A percentile compares a stretch with the other conserved stretches of the same genome.
Evolutionary conservation across 2,113 vertebrate genomes (phyloP).

Genomic region (Sciurus niger): DNA sequence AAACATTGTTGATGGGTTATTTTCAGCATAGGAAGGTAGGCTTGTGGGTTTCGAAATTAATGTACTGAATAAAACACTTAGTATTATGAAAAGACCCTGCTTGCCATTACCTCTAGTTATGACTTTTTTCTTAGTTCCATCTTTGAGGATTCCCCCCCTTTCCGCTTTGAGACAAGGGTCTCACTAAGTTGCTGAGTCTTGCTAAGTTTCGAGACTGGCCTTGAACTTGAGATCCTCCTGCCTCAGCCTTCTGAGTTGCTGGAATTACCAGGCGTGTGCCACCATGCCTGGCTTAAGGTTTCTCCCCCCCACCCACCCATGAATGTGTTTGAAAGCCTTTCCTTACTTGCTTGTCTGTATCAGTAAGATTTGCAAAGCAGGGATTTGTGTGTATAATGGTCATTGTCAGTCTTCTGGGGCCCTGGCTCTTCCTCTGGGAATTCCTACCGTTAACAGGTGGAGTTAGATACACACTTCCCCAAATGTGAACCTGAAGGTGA

Average conservation of each 20-base stretch:
- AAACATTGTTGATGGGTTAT: slow-evolving; percentile 50
- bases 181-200: no score
- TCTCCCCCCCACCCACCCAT: no score
- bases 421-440: background rate
- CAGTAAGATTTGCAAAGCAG: background rate
- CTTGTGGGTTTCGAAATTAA: slow-evolving; percentile 62
- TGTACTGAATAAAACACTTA: slow-evolving; percentile 1
- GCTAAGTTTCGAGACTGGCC: no score
- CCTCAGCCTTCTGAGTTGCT: no score
- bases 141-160: background rate
- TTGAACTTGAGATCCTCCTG: no score
- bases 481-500: background rate
- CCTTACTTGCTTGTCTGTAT: background rate
- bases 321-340: slow-evolving; percentile 27
- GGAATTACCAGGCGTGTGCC: no score
- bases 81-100: background rate
- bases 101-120: background rate
- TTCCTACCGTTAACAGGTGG: background rate
- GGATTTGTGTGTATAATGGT: background rate
- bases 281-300: no score
- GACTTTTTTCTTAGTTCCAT: background rate
- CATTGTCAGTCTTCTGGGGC: background rate
- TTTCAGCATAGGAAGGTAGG: slow-evolving; percentile 39
- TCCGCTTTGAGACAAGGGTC: no score
- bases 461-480: background rate